Conservation (phyloP, 2,797 vertebrate genomes). For the Sarcophilus harrisii region DNA sequence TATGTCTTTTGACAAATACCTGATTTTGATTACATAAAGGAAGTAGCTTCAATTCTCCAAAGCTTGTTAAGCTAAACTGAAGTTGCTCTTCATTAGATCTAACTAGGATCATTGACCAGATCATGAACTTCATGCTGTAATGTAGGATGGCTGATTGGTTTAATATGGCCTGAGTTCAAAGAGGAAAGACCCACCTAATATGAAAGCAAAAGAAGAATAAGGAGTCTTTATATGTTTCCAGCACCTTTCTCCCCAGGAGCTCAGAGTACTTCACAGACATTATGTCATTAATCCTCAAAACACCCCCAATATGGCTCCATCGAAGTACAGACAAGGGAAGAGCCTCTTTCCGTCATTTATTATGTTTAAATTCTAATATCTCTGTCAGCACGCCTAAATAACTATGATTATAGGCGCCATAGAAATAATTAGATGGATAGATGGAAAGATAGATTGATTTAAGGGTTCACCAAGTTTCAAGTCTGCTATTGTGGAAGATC, state of each 20-base stretch:
- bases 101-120: constrained; percentile 19
- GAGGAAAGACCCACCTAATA: constrained; percentile 5
- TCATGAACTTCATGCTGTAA: neutral
- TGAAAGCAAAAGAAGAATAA: constrained; percentile 2
- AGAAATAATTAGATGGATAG: constrained; percentile 59
- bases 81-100: neutral
- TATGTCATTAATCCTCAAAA: constrained; percentile 46
- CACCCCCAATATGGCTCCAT: constrained; percentile 4
- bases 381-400: constrained; percentile 30
- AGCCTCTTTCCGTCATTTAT: constrained; percentile 56
- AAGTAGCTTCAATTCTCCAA: constrained; percentile 26
- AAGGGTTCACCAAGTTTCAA: constrained; percentile 65
- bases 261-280: constrained; percentile 31
- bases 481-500: constrained; percentile 49
- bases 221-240: constrained; percentile 29
- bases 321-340: constrained; percentile 6
- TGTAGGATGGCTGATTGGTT: neutral
- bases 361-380: constrained; percentile 62
- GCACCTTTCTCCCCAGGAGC: neutral
- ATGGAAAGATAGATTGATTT: constrained; percentile 60
- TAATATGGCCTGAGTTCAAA: constrained; percentile 4
- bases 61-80: neutral
- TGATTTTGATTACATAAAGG: neutral
- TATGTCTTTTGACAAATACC: neutral
- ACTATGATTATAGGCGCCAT: constrained; percentile 48